A percentile compares a stretch with the other conserved stretches of the same genome.
phyloP scores from a whole-genome alignment of 2,888 invertebrate genomes.

The Meteorus cinctellus region DNA sequence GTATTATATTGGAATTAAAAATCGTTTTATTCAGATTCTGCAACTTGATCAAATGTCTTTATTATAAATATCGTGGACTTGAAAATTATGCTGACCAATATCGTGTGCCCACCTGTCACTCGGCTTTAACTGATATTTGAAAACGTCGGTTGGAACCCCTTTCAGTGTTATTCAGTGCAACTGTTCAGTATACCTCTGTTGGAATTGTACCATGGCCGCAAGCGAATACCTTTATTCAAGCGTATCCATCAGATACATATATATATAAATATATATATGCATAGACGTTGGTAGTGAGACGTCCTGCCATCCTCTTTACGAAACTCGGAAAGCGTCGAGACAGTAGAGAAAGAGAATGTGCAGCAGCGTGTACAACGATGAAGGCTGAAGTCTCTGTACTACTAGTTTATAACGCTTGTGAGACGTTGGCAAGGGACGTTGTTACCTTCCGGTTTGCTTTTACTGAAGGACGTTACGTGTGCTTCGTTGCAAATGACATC shows the following conservation, averaged over 20 bases:
- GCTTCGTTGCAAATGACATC: slow-evolving; percentile 37
- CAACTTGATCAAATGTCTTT: too few species aligned
- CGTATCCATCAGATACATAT: background rate
- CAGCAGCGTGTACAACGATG: background rate
- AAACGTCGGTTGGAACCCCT: slow-evolving; percentile 56
- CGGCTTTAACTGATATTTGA: background rate
- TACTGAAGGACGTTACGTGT: slow-evolving; percentile 33
- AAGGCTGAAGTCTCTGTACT: slow-evolving; percentile 52
- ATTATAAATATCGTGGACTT: too few species aligned
- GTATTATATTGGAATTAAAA: too few species aligned
- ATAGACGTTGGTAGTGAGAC: slow-evolving; percentile 28
- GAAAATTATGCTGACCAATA: background rate
- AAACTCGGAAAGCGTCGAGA: slow-evolving; percentile 46
- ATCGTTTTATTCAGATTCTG: too few species aligned
- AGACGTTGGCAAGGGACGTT: slow-evolving; percentile 43
- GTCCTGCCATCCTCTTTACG: slow-evolving; percentile 58
- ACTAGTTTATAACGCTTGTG: slow-evolving; percentile 44
- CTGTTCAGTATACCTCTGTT: slow-evolving; percentile 65
- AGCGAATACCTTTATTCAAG: slow-evolving; percentile 64
- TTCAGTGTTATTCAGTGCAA: background rate
- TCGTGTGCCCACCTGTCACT: background rate
- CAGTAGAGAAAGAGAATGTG: slow-evolving; percentile 2
- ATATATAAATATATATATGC: background rate
- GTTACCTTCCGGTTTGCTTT: slow-evolving; percentile 41
- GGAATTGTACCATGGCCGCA: slow-evolving; percentile 70